Conservation (phyloP, 2,888 invertebrate species). For the Xestia ashworthii region DNA sequence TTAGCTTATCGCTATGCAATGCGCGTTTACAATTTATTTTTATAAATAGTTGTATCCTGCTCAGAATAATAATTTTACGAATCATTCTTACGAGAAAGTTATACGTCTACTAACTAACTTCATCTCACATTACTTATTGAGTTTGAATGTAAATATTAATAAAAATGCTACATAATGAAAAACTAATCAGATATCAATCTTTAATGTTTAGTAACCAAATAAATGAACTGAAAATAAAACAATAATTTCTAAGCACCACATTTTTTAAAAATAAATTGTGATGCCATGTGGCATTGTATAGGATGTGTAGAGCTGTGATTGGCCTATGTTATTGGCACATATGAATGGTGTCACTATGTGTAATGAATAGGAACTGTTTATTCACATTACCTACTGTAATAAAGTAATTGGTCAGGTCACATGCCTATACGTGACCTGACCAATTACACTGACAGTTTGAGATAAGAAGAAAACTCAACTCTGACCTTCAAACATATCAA, state of each 20-base stretch:
- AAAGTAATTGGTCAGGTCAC: neutral
- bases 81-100: constrained; percentile 7
- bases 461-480: constrained; percentile 33
- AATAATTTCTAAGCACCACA: neutral
- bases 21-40: constrained; percentile 31
- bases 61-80: constrained; percentile 3
- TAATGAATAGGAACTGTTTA: neutral
- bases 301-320: constrained; percentile 54
- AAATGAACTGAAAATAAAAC: neutral
- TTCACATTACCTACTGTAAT: constrained; percentile 6
- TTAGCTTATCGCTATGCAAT: constrained; percentile 38
- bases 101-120: neutral
- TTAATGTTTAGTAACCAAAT: neutral
- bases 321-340: constrained; percentile 13
- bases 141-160: neutral
- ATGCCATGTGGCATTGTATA: constrained; percentile 35
- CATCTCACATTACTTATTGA: neutral
- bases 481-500: constrained; percentile 25
- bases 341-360: neutral
- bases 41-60: constrained; percentile 34
- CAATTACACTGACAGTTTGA: constrained; percentile 1
- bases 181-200: neutral
- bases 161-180: neutral
- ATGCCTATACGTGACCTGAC: too few relatives aligned
- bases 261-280: neutral